Percentiles rank a stretch among this genome's conserved stretches.
These are phyloP conservation scores for Eupithecia pulchellata DNA, from an alignment of 2,888 invertebrate species.

Conservation along the genomic window DNA sequence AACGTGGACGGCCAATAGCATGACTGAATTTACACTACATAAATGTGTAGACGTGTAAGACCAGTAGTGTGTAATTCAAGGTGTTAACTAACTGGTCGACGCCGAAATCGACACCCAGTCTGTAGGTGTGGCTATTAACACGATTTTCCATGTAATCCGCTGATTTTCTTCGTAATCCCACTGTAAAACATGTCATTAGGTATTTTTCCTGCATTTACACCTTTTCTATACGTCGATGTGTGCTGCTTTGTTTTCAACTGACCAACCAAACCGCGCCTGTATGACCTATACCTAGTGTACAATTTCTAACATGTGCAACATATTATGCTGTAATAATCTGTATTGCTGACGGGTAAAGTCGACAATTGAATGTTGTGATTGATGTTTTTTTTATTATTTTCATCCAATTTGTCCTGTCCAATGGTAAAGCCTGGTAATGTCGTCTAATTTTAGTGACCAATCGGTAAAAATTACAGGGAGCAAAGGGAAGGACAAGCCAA, in stretches of 20 bases:
- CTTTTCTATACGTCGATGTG: constrained; percentile 20
- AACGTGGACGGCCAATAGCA: background rate
- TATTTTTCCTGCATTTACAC: constrained; percentile 33
- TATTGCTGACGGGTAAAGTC: constrained; percentile 44
- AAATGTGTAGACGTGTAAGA: background rate
- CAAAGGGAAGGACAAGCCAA: constrained; percentile 19
- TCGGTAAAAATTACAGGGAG: constrained; percentile 27
- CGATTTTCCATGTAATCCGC: constrained; percentile 39
- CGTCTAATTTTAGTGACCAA: constrained; percentile 35
- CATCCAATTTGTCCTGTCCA: constrained; percentile 41
- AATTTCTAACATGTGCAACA: constrained; percentile 20
- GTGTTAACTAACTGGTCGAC: constrained; percentile 8
- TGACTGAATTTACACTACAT: background rate
- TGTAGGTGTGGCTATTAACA: constrained; percentile 48
- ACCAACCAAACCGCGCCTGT: constrained; percentile 3
- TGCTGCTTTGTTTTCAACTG: background rate
- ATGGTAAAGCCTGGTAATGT: constrained; percentile 26
- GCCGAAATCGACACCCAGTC: constrained; percentile 24
- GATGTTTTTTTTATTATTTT: constrained; percentile 38
- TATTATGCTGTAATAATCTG: constrained; percentile 40
- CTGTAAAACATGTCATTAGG: constrained; percentile 41
- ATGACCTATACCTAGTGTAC: background rate
- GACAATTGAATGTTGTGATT: constrained; percentile 31
- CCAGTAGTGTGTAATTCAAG: background rate
- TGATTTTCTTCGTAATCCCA: constrained; percentile 37